Evolutionary conservation across 2,113 vertebrate species (phyloP).

Genomic region (Daphoenositta chrysoptera): DNA sequence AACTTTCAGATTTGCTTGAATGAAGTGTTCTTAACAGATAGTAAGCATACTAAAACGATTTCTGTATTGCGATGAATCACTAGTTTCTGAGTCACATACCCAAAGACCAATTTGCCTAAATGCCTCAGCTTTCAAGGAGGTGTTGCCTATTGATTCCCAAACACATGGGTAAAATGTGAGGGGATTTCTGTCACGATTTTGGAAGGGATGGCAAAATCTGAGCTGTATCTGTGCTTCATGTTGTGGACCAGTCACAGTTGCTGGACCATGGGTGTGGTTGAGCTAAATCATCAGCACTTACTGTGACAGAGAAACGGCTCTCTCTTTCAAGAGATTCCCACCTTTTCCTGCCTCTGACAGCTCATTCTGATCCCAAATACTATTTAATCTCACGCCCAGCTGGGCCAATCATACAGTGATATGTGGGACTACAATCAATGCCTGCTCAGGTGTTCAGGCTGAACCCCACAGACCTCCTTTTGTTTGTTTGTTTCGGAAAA

Average conservation of each 20-base stretch:
- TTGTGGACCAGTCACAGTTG: background rate
- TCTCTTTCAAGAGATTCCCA: background rate
- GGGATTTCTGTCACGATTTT: background rate
- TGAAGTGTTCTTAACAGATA: background rate
- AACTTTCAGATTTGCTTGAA: background rate
- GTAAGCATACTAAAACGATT: background rate
- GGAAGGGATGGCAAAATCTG: background rate
- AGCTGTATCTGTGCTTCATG: rapidly evolving
- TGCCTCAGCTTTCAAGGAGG: background rate
- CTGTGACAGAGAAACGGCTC: background rate
- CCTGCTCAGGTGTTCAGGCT: background rate
- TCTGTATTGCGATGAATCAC: background rate
- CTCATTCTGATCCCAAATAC: background rate
- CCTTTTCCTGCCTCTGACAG: background rate
- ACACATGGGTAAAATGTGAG: background rate
- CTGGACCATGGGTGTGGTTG: background rate
- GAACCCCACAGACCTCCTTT: background rate
- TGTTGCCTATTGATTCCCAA: background rate
- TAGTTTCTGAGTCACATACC: background rate
- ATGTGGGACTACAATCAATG: rapidly evolving
- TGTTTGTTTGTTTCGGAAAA: background rate
- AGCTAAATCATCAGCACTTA: background rate
- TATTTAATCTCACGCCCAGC: background rate
- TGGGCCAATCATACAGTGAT: background rate
- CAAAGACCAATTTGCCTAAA: background rate